A percentile compares a stretch with the other conserved stretches of the same genome.
These are phyloP conservation scores for Drosophila ogumai DNA, from an alignment of 1,140 invertebrate species.

Conservation along the genomic window DNA sequence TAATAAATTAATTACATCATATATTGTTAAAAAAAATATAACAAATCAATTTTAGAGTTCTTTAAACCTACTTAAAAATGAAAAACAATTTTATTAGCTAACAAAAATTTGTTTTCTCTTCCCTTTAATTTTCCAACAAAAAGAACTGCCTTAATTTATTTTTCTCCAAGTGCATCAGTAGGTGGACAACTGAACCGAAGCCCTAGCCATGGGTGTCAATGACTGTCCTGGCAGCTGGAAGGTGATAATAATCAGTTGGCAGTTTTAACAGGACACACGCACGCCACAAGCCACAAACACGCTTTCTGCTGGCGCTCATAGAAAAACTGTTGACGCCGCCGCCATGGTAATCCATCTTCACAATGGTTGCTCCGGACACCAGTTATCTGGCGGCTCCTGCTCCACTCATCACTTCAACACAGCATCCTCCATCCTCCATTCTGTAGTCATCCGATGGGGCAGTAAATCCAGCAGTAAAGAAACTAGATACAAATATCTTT, in stretches of 20 bases:
- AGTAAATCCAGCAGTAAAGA: conserved; percentile 65
- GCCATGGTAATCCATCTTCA: conserved; percentile 77
- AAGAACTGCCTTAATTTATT: too few species aligned
- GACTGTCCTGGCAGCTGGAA: conserved; percentile 60
- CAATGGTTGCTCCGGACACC: conserved; percentile 73
- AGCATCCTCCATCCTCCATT: neutral
- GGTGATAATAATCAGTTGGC: conserved; percentile 81
- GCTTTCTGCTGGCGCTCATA: conserved; percentile 11
- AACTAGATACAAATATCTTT: conserved; percentile 80
- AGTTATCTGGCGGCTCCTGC: conserved; percentile 29
- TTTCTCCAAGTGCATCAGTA: neutral
- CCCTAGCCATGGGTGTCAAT: conserved; percentile 62
- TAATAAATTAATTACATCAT: too few species aligned
- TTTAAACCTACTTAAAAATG: too few species aligned
- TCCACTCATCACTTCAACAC: neutral
- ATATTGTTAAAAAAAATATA: too few species aligned
- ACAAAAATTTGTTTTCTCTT: too few species aligned
- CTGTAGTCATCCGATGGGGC: conserved; percentile 18
- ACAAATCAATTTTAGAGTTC: too few species aligned
- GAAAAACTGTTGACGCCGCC: conserved; percentile 58
- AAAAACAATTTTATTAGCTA: too few species aligned
- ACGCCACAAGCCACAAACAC: conserved; percentile 28
- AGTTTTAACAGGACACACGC: conserved; percentile 77
- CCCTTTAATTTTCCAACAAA: too few species aligned
- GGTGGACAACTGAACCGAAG: neutral